Conservation (phyloP, 1,140 invertebrate genomes). For the Solenopsis invicta region DNA sequence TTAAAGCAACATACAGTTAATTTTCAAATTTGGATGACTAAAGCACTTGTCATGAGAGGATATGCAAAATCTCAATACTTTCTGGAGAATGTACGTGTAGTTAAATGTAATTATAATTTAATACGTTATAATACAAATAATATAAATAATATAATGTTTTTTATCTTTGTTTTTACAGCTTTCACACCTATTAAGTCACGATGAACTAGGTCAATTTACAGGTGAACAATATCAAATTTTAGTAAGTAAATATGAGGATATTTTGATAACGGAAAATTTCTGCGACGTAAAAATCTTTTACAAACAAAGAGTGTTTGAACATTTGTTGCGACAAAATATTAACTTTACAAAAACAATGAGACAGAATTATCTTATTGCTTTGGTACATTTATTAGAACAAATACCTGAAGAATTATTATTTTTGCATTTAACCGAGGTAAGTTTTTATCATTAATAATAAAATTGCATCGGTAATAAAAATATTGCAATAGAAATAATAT, state of each 20-base stretch:
- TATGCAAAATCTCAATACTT: conserved; percentile 72
- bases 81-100: conserved; percentile 73
- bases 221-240: conserved; percentile 79
- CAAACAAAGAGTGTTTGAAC: conserved; percentile 89
- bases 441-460: conserved; percentile 31
- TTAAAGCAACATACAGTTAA: conserved; percentile 65
- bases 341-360: conserved; percentile 84
- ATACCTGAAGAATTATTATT: conserved; percentile 89
- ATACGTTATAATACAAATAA: conserved; percentile 10
- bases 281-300: conserved; percentile 86
- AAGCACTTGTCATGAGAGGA: conserved; percentile 76
- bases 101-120: conserved; percentile 19
- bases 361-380: conserved; percentile 88
- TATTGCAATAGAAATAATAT: conserved; percentile 25
- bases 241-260: conserved; percentile 78
- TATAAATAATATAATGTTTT: conserved; percentile 39
- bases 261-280: conserved; percentile 80
- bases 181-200: conserved; percentile 77
- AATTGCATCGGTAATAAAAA: not conserved
- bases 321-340: conserved; percentile 85
- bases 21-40: conserved; percentile 78
- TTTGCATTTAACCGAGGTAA: conserved; percentile 89
- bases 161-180: conserved; percentile 71
- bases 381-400: conserved; percentile 89
- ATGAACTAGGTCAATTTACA: conserved; percentile 77